Percentiles rank a stretch among this genome's conserved stretches.
phyloP scores from a whole-genome alignment of 2,888 invertebrate species.

The Clivina fossor region DNA sequence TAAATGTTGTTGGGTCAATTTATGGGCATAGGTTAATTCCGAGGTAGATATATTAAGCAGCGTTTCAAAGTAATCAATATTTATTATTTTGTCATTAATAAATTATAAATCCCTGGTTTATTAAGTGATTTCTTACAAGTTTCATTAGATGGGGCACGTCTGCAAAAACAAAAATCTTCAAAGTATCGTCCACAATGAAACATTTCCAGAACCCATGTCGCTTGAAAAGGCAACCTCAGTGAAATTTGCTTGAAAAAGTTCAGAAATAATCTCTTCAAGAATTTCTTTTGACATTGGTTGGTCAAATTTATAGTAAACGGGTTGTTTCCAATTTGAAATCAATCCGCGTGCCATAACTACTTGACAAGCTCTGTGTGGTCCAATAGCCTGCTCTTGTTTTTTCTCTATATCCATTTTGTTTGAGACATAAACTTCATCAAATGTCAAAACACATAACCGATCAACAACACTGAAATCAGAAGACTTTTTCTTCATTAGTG shows the following conservation, averaged over 20 bases:
- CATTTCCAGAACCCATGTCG: conserved; percentile 9
- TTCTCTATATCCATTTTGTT: conserved; percentile 26
- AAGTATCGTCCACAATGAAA: conserved; percentile 5
- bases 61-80: conserved; percentile 3
- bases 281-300: conserved; percentile 9
- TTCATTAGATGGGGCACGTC: conserved; percentile 19
- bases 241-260: not conserved
- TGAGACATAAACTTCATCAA: conserved; percentile 16
- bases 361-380: conserved; percentile 32
- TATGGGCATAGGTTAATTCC: conserved; percentile 38
- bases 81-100: conserved; percentile 3
- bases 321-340: conserved; percentile 17
- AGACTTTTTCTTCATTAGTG: conserved; percentile 19
- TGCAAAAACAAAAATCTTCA: conserved; percentile 11
- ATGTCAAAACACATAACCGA: conserved; percentile 14
- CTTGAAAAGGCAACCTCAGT: conserved; percentile 7
- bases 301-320: conserved; percentile 8
- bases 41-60: conserved; percentile 12
- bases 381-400: conserved; percentile 20
- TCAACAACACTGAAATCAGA: conserved; percentile 10
- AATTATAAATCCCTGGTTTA: conserved; percentile 22
- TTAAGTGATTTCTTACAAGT: conserved; percentile 25
- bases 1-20: conserved; percentile 34
- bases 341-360: conserved; percentile 25
- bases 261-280: not conserved